Percentiles rank a stretch among this genome's conserved stretches.
These are phyloP conservation scores for Ciconia boyciana DNA, from an alignment of 2,113 vertebrate species.

Conservation along the genomic window DNA sequence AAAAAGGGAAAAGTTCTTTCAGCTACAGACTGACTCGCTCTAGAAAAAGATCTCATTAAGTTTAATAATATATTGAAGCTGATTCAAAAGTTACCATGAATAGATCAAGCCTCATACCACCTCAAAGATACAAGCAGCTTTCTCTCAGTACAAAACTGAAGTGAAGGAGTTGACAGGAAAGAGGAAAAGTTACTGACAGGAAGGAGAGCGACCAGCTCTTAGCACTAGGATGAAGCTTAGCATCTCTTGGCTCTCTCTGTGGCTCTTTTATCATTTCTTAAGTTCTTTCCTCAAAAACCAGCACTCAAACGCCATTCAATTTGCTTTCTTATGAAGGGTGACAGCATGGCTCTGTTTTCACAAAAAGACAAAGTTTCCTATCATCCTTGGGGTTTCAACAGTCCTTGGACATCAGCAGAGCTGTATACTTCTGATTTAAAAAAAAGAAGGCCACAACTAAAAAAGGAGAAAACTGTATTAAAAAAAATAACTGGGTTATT, in stretches of 20 bases:
- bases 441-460: neutral
- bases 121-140: neutral
- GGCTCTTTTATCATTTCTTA: neutral
- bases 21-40: neutral
- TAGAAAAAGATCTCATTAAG: neutral
- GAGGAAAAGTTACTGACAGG: neutral
- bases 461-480: neutral
- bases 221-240: neutral
- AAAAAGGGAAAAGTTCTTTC: neutral
- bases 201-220: neutral
- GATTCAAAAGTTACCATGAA: conserved; percentile 17
- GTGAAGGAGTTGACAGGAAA: neutral
- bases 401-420: conserved; percentile 7
- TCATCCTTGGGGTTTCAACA: conserved; percentile 16
- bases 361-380: conserved; percentile 2
- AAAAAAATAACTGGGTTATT: conserved; percentile 36
- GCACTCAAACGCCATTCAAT: neutral
- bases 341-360: conserved; percentile 27
- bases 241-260: neutral
- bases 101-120: neutral
- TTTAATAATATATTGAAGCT: conserved; percentile 5
- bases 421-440: conserved; percentile 5
- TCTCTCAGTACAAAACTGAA: neutral
- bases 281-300: neutral
- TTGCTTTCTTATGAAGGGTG: neutral